Base-by-base conservation (phyloP, 2,888 invertebrate genomes). In the Diadegma fenestrale region DNA sequence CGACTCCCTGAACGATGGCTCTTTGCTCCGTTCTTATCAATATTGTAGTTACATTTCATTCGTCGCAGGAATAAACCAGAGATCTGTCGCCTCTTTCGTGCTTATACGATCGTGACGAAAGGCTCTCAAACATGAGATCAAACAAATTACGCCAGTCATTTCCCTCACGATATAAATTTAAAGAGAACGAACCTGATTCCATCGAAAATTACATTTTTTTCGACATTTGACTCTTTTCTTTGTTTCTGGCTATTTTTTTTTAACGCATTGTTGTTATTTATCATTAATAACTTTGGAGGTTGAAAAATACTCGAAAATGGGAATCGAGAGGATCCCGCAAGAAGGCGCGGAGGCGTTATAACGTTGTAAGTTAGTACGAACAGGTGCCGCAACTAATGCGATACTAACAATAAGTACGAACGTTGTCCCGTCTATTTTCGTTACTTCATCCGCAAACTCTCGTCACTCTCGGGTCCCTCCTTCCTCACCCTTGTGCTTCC, bases 311-410 rank as follows among this genome's bases (percentile, higher is more conserved):
- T 79, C 7, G 77, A 41, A 41, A 51, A 61, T 48, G 41, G 58
- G 51, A 64, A 17, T 43, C 43, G 19, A 22, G 51, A 33, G 33
- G 22, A 66, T 22, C n/a, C n/a, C 48, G 66, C 68, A 61, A 82
- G 58, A 77, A 79, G n/a, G n/a, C 78, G 86, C 75, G 87, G 78
- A 83, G 87, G 87, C 83, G 87, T 85, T 81, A 80, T 30, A 71
- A 41, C 82, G 69, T 66, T 43, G 58, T 88, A 80, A 88, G 82
- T 88, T 88, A 88, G 82, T 88, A 84, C 66, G 80, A 88, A 87
- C 88, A 88, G 88, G 88, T 88, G 88, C 86, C 85, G 79, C 48
- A 77, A 77, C 82, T 82, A 82, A 86, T 86, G 76, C 82, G 82
- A 77, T 83, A 75, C 82, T 82, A 87, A 85, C 80, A 85, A 82